Conservation (phyloP, 2,113 vertebrate genomes). For the Micromys minutus region DNA sequence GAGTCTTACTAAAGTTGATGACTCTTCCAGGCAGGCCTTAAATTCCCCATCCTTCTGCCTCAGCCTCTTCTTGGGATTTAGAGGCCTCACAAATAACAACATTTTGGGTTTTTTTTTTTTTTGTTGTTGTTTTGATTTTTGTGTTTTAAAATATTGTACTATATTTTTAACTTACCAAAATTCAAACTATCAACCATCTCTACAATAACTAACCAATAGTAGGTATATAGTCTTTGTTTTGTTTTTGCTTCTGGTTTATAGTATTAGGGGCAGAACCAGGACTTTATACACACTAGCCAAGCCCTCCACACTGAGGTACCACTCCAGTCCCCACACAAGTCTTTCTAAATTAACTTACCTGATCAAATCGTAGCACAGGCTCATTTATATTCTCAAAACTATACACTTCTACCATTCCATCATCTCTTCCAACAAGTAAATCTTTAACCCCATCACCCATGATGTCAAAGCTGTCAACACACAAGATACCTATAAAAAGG, state of each 20-base stretch:
- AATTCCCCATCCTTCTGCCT: neutral
- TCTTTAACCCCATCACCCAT: slow-evolving; percentile 96
- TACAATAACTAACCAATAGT: slow-evolving; percentile 10
- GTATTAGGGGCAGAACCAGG: neutral
- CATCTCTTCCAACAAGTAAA: slow-evolving; percentile 95
- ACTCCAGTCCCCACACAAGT: neutral
- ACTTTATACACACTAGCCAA: neutral
- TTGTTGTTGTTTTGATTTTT: too few relatives aligned
- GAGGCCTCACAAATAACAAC: neutral
- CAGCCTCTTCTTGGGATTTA: neutral
- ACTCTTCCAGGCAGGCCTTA: neutral
- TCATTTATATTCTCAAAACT: slow-evolving; percentile 89
- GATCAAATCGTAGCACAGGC: slow-evolving; percentile 91
- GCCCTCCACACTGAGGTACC: neutral
- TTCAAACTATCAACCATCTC: neutral
- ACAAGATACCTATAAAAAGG: slow-evolving; percentile 90
- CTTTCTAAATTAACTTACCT: slow-evolving; percentile 85
- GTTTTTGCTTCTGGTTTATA: neutral
- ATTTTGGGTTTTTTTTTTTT: neutral
- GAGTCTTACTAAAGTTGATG: neutral
- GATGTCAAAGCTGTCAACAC: slow-evolving; percentile 95
- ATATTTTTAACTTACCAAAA: slow-evolving; percentile 53
- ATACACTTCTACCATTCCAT: slow-evolving; percentile 94
- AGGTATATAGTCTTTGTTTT: neutral
- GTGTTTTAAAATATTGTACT: slow-evolving; percentile 34